A percentile compares a stretch with the other conserved stretches of the same genome.
Conservation (phyloP, 2,797 vertebrate species). For the Chaetodon trifasciatus region DNA sequence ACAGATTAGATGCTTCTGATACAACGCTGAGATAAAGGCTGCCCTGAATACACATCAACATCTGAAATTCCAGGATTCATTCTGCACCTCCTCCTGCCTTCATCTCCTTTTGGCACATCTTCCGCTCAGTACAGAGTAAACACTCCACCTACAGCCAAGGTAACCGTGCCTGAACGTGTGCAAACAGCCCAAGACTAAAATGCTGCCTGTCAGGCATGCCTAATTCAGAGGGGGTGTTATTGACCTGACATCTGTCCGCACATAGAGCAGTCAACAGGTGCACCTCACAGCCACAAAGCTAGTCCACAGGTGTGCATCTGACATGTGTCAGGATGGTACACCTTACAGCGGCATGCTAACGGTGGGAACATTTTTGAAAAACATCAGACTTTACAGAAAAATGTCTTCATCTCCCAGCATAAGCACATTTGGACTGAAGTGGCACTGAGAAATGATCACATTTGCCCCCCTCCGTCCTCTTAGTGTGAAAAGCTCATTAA, state of each 20-base stretch:
- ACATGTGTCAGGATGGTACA: not conserved
- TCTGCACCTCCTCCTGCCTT: not conserved
- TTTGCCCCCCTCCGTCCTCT: too few species aligned
- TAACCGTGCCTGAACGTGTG: conserved; percentile 33
- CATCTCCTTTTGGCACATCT: conserved; percentile 23
- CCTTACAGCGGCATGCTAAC: too few species aligned
- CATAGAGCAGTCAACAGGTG: conserved; percentile 8
- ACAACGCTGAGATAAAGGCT: not conserved
- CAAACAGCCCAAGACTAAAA: conserved; percentile 64
- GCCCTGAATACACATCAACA: conserved; percentile 19
- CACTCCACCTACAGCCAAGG: conserved; percentile 59
- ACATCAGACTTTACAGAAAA: not conserved
- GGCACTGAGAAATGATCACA: not conserved
- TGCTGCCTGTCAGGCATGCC: conserved; percentile 43
- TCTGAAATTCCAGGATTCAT: conserved; percentile 37
- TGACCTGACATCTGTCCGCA: conserved; percentile 47
- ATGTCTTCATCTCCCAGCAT: not conserved
- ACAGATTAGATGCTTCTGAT: not conserved
- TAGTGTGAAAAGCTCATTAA: conserved; percentile 33
- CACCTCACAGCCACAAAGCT: not conserved
- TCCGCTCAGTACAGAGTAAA: conserved; percentile 56
- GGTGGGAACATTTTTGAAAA: too few species aligned
- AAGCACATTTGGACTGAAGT: too few species aligned
- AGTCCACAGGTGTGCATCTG: not conserved
- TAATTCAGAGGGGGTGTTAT: conserved; percentile 43